Evolutionary conservation across 1,140 invertebrate genomes (phyloP).

Genomic region (Drosophila sp.): DNA sequence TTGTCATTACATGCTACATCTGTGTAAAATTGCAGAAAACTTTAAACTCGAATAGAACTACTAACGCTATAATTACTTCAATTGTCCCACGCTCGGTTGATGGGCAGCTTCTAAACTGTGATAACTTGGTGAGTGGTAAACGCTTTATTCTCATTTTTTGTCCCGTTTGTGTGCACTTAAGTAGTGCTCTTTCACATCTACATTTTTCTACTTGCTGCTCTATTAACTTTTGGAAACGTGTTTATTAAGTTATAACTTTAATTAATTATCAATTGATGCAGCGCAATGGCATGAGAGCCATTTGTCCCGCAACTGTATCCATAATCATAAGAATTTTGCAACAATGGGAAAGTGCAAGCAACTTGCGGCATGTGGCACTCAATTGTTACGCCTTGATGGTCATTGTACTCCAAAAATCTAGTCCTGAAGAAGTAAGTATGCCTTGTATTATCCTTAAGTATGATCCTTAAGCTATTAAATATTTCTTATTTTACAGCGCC

Average conservation of each 20-base stretch:
- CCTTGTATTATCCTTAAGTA: neutral
- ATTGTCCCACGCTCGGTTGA: conserved; percentile 75
- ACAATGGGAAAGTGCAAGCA: conserved; percentile 77
- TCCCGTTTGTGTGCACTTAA: conserved; percentile 51
- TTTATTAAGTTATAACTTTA: no score
- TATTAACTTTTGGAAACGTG: no score
- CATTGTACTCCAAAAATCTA: conserved; percentile 86
- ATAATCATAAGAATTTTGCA: conserved; percentile 86
- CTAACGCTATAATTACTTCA: conserved; percentile 80
- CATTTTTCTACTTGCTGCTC: no score
- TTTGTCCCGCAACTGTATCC: conserved; percentile 88
- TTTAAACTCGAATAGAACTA: conserved; percentile 73
- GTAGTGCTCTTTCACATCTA: conserved; percentile 22
- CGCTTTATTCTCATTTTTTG: conserved; percentile 54
- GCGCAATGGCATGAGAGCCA: conserved; percentile 87
- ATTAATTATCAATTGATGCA: conserved; percentile 52
- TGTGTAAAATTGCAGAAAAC: conserved; percentile 65
- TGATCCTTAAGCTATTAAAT: neutral
- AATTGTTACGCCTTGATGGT: conserved; percentile 87
- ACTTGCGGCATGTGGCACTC: conserved; percentile 85
- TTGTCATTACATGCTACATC: conserved; percentile 5
- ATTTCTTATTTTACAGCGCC: conserved; percentile 85
- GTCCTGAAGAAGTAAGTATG: conserved; percentile 86
- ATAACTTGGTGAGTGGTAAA: conserved; percentile 84
- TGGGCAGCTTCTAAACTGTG: conserved; percentile 80